These are phyloP conservation scores for Neotragus pygmaeus DNA, from an alignment of 2,113 vertebrate genomes.

Conservation along the genomic window DNA sequence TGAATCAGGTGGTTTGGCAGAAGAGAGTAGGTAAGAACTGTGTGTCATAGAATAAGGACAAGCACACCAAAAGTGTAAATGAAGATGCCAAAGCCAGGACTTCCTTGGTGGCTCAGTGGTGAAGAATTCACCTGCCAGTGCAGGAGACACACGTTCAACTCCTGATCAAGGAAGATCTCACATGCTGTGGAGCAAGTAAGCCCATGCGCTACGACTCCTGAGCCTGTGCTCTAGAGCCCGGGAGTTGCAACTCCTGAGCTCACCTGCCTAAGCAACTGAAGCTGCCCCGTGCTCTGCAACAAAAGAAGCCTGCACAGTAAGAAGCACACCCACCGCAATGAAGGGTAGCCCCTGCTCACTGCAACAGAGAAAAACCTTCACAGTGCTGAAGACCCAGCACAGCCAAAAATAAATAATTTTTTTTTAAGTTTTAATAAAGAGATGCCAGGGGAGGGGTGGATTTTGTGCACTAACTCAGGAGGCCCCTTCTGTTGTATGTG, in stretches of 20 bases:
- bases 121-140: background rate
- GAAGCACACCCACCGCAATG: background rate
- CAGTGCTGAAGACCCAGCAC: background rate
- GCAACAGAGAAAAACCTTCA: background rate
- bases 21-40: background rate
- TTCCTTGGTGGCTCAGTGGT: background rate
- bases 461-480: background rate
- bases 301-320: background rate
- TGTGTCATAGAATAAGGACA: background rate
- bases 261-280: background rate
- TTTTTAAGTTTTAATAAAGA: background rate
- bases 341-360: background rate
- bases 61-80: background rate
- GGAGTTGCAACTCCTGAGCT: background rate
- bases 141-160: background rate
- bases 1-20: background rate
- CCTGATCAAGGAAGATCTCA: background rate
- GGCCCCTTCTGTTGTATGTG: background rate
- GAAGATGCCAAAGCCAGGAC: background rate
- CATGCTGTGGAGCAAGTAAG: background rate
- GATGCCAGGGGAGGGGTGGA: background rate
- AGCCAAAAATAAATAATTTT: background rate
- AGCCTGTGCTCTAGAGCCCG: background rate
- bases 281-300: background rate
- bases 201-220: background rate